These are phyloP conservation scores for Platycheirus albimanus DNA, from an alignment of 2,888 invertebrate species.

Conservation along the genomic window DNA sequence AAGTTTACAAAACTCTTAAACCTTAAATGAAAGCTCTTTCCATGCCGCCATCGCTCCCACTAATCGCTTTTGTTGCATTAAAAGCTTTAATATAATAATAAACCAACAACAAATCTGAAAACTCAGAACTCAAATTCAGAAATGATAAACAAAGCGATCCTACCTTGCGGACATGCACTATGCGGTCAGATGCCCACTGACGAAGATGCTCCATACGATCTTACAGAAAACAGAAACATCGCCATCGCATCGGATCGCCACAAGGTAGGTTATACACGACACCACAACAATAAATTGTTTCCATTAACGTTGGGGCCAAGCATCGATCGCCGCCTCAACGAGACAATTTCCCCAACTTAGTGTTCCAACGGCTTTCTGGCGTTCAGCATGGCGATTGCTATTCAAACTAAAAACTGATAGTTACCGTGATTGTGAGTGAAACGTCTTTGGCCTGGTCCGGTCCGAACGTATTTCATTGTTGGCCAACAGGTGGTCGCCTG, in stretches of 20 bases:
- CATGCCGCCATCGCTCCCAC: too few species aligned
- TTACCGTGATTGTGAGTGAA: constrained; percentile 42
- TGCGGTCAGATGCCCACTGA: constrained; percentile 21
- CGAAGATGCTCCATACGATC: constrained; percentile 55
- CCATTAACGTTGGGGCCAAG: constrained; percentile 41
- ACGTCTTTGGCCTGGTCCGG: constrained; percentile 45
- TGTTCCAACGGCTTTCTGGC: constrained; percentile 68
- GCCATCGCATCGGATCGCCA: constrained; percentile 23
- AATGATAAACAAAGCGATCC: constrained; percentile 7
- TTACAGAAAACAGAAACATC: too few species aligned
- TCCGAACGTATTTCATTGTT: constrained; percentile 22
- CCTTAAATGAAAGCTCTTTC: too few species aligned
- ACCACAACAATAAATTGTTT: constrained; percentile 50
- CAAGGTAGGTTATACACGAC: constrained; percentile 36
- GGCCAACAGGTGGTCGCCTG: constrained; percentile 47
- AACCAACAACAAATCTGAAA: neutral
- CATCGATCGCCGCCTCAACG: constrained; percentile 59
- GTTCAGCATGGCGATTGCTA: constrained; percentile 61
- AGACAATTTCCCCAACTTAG: constrained; percentile 64
- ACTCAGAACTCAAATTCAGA: too few species aligned
- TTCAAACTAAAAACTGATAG: constrained; percentile 45
- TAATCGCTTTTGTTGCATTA: too few species aligned
- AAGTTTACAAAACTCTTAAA: too few species aligned
- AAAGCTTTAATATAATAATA: constrained; percentile 19
- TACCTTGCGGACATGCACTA: constrained; percentile 29